A percentile compares a stretch with the other conserved stretches of the same genome.
Evolutionary conservation across 2,113 vertebrate species (phyloP).

Genomic region (Anhinga anhinga): DNA sequence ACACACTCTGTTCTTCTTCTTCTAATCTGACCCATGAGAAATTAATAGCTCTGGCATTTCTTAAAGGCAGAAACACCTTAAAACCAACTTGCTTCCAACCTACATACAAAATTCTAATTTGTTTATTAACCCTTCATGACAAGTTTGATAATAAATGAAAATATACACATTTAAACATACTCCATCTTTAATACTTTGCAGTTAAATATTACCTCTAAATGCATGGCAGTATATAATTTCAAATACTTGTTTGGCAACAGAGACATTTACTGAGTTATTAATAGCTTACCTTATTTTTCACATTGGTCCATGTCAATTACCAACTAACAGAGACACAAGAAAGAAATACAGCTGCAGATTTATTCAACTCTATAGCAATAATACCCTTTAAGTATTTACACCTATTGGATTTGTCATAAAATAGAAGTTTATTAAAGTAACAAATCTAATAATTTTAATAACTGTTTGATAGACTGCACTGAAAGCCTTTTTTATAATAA

Average conservation of each 20-base stretch:
- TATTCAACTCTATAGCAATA: not conserved
- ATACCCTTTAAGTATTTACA: not conserved
- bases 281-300: slow-evolving; percentile 1
- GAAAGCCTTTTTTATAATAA: not conserved
- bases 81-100: not conserved
- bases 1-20: not conserved
- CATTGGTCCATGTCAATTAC: not conserved
- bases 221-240: not conserved
- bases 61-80: not conserved
- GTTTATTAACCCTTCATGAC: not conserved
- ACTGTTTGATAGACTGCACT: not conserved
- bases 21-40: not conserved
- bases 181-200: not conserved
- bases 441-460: not conserved
- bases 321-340: not conserved
- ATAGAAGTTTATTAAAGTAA: not conserved
- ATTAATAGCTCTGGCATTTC: not conserved
- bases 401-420: not conserved
- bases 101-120: not conserved
- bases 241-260: not conserved
- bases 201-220: not conserved
- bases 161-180: not conserved
- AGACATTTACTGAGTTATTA: not conserved
- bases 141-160: not conserved
- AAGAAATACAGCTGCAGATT: not conserved